phyloP scores from a whole-genome alignment of 2,113 vertebrate genomes.

The Pomatorhinus ruficollis region DNA sequence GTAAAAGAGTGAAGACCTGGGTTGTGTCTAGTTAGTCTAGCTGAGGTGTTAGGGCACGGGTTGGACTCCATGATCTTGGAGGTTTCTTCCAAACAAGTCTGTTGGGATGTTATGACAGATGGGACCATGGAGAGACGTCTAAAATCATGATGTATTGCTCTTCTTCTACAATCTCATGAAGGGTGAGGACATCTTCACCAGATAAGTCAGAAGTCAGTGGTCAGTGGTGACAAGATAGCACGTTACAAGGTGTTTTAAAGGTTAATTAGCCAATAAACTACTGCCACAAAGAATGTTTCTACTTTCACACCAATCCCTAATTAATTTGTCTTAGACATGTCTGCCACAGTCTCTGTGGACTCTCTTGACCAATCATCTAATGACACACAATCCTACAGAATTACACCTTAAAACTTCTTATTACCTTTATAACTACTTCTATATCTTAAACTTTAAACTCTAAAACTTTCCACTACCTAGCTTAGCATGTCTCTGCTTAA shows the following conservation, averaged over 20 bases:
- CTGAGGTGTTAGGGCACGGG: background rate
- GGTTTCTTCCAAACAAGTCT: background rate
- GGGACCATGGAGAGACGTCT: background rate
- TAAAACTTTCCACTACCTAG: background rate
- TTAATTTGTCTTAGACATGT: background rate
- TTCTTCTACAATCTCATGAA: background rate
- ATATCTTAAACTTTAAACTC: background rate
- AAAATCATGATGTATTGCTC: background rate
- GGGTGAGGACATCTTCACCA: background rate
- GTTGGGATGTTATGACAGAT: background rate
- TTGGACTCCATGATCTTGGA: background rate
- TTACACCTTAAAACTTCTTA: background rate
- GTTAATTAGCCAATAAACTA: background rate
- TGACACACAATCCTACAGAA: background rate
- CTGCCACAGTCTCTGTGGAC: background rate
- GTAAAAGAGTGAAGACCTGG: background rate
- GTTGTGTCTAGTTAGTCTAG: accelerated
- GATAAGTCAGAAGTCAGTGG: no score
- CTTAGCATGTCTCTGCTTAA: background rate
- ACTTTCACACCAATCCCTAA: background rate
- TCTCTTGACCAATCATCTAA: background rate
- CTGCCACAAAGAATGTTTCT: background rate
- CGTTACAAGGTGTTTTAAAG: background rate
- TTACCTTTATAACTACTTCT: background rate
- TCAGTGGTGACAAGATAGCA: no score